Evolutionary conservation across 2,888 invertebrate genomes (phyloP).

Genomic region (Danaus chrysippus): DNA sequence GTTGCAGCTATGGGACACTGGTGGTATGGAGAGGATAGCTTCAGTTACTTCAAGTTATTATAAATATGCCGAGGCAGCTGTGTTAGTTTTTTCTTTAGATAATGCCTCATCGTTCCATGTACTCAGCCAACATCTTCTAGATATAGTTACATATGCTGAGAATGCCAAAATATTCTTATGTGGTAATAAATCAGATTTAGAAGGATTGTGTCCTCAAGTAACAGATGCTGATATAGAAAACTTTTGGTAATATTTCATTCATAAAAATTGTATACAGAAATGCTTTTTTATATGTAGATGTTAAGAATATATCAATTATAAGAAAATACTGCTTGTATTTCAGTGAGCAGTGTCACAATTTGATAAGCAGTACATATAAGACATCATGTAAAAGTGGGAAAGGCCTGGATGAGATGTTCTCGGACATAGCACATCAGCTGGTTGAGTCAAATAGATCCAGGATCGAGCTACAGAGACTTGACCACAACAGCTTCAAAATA

Average conservation of each 20-base stretch:
- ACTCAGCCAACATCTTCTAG: slow-evolving; percentile 93
- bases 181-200: slow-evolving; percentile 93
- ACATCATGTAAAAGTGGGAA: slow-evolving; percentile 93
- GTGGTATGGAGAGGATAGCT: slow-evolving; percentile 97
- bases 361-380: slow-evolving; percentile 92
- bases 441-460: slow-evolving; percentile 90
- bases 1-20: slow-evolving; percentile 98
- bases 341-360: slow-evolving; percentile 94
- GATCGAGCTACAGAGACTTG: slow-evolving; percentile 88
- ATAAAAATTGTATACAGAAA: neutral
- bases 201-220: slow-evolving; percentile 85
- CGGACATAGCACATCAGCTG: slow-evolving; percentile 89
- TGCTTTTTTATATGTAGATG: neutral
- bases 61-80: slow-evolving; percentile 96
- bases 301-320: neutral
- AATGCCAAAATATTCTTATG: slow-evolving; percentile 97
- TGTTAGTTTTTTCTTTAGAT: slow-evolving; percentile 93
- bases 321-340: slow-evolving; percentile 38
- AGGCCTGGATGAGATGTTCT: slow-evolving; percentile 94
- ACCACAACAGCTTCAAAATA: slow-evolving; percentile 88
- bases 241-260: slow-evolving; percentile 82
- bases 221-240: slow-evolving; percentile 92
- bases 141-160: slow-evolving; percentile 95
- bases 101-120: slow-evolving; percentile 95
- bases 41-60: slow-evolving; percentile 97